A percentile compares a stretch with the other conserved stretches of the same genome.
Conservation (phyloP, 2,113 vertebrate species). For the Halichoeres trimaculatus region DNA sequence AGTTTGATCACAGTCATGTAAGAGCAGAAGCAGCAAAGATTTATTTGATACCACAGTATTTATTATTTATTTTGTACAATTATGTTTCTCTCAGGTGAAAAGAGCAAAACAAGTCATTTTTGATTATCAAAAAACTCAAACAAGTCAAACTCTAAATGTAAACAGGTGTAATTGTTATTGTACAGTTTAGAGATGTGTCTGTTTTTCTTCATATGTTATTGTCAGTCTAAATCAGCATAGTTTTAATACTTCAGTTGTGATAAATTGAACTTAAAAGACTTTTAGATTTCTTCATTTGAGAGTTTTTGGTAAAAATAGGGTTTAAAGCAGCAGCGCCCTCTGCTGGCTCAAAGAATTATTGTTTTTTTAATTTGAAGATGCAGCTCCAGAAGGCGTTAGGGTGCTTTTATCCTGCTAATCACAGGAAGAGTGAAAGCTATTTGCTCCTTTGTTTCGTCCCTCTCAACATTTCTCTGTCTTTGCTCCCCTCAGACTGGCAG, state of each 20-base stretch:
- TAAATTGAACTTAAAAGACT: not conserved
- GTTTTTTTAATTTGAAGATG: not conserved
- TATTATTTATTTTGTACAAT: too few species aligned
- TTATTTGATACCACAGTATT: too few species aligned
- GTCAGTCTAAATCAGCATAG: not conserved
- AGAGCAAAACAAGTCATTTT: too few species aligned
- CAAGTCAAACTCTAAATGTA: too few species aligned
- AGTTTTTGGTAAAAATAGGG: not conserved
- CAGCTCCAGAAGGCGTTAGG: not conserved
- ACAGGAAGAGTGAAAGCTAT: not conserved
- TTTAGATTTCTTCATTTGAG: not conserved
- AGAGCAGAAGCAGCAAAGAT: too few species aligned
- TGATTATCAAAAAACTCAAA: too few species aligned
- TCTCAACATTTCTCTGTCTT: conserved; percentile 15
- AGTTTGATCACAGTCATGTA: too few species aligned
- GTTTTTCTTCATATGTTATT: not conserved
- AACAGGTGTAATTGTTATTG: too few species aligned
- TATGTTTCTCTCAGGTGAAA: too few species aligned
- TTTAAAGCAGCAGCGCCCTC: conserved; percentile 18
- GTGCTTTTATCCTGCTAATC: not conserved
- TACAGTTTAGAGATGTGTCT: too few species aligned
- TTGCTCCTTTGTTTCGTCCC: not conserved
- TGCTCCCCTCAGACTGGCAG: conserved; percentile 90
- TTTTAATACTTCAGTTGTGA: not conserved
- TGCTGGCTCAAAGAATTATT: conserved; percentile 4